Percentiles rank a stretch among this genome's conserved stretches.
Conservation (phyloP, 2,888 invertebrate species). For the Clostera curtula region DNA sequence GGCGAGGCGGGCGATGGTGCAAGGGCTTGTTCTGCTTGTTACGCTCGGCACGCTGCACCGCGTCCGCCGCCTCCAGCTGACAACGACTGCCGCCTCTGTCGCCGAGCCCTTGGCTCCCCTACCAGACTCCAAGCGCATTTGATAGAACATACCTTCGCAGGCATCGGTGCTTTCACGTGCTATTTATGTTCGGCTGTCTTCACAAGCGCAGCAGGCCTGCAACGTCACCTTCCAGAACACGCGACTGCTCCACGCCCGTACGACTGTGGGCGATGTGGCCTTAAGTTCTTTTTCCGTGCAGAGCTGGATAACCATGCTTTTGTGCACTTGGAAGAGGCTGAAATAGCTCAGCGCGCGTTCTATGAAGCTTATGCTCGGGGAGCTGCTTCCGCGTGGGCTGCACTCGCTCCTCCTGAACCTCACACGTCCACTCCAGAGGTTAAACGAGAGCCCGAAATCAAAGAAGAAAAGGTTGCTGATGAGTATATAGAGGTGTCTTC, state of each 20-base stretch:
- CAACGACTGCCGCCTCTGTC: conserved; percentile 87
- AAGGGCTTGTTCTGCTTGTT: conserved; percentile 84
- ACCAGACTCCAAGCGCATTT: conserved; percentile 86
- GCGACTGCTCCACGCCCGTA: conserved; percentile 87
- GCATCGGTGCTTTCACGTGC: conserved; percentile 88
- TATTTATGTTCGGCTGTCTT: conserved; percentile 92
- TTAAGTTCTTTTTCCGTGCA: conserved; percentile 92
- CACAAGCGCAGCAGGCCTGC: conserved; percentile 86
- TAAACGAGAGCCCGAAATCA: conserved; percentile 59
- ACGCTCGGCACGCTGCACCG: conserved; percentile 70
- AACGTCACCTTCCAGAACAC: conserved; percentile 89
- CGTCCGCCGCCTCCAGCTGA: conserved; percentile 48
- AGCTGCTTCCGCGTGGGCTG: conserved; percentile 63
- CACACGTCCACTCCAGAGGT: conserved; percentile 33
- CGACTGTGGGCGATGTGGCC: conserved; percentile 87
- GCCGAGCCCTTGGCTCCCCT: conserved; percentile 84
- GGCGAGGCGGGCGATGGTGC: conserved; percentile 63
- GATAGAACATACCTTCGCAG: conserved; percentile 94
- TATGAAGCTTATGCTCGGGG: conserved; percentile 66
- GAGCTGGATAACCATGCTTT: conserved; percentile 91
- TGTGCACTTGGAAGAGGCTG: conserved; percentile 72
- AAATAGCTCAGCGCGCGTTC: conserved; percentile 64
- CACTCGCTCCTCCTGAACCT: conserved; percentile 48
- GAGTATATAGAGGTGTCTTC: conserved; percentile 70
- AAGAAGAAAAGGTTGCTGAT: conserved; percentile 57